These are phyloP conservation scores for Sula dactylatra DNA, from an alignment of 2,113 vertebrate species.

Conservation along the genomic window DNA sequence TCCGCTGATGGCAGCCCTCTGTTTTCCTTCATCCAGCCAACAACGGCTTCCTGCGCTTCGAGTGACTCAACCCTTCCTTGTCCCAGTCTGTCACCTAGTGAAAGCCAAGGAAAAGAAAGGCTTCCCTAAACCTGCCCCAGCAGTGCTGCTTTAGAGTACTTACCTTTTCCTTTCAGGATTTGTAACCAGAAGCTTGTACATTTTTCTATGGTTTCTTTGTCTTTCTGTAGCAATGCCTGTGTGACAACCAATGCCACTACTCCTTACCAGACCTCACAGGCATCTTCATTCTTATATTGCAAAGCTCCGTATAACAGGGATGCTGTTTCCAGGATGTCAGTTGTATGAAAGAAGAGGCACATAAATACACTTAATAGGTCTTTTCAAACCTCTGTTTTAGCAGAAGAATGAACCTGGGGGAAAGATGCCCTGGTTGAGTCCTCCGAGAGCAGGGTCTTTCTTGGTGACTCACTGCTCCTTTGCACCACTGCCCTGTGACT, in stretches of 20 bases:
- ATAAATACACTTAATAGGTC: not conserved
- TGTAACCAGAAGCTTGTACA: not conserved
- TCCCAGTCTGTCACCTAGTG: not conserved
- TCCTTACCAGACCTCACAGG: not conserved
- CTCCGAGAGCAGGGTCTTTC: not conserved
- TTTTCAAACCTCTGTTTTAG: not conserved
- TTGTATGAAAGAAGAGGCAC: not conserved
- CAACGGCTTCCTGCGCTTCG: not conserved
- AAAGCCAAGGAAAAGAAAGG: not conserved
- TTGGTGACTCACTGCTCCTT: not conserved
- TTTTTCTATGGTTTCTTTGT: not conserved
- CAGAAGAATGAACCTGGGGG: not conserved
- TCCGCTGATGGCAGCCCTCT: not conserved
- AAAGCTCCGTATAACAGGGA: not conserved
- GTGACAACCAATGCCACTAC: not conserved
- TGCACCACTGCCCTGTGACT: not conserved
- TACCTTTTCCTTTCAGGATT: not conserved
- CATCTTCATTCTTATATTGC: not conserved
- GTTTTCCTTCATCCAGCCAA: slow-evolving; percentile 2
- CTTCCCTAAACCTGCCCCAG: not conserved
- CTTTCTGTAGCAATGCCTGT: not conserved
- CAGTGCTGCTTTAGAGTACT: not conserved
- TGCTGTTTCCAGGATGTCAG: not conserved
- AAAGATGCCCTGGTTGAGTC: not conserved
- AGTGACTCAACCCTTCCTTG: slow-evolving; percentile 24